Base-by-base conservation (phyloP, 2,113 vertebrate species). In the Sander vitreus region DNA sequence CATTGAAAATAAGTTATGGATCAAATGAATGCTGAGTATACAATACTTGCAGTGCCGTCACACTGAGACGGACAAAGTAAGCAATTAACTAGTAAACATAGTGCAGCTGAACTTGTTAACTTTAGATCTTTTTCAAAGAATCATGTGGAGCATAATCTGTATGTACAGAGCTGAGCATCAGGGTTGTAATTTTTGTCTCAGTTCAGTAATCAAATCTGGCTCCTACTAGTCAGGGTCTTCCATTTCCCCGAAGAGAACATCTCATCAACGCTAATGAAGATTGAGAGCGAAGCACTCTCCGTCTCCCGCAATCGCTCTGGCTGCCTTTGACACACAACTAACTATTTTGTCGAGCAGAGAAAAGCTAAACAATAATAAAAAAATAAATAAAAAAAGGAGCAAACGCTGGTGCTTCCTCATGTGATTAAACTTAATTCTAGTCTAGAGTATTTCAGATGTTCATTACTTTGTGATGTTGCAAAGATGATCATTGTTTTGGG, bases 321-420 rank as follows among this genome's bases (percentile, higher is more conserved):
- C 51, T 59, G n/a, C 79, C 60, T 89, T 89, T 91, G 80, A 86
- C 88, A 69, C 72, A 51, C 81, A 73, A 74, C 23, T 10, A 54
- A 11, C 54, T 19, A 76, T 72, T 73, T 16, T 2, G 58, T 78
- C 69, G 51, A 27, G 23, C 76, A 64, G 76, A 51, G 50, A 55
- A 27, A 27, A 43, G 39, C 39, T 11, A 43, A 50, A 67, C 54
- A 21, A 86, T 89, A 83, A 67, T 65, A 74, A 5, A 33, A 54
- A 69, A 21, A 86, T 89, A 83, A 67, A 62, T 71, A 5, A 33
- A 54, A 69, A 62, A 83, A 63, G 75, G 27, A 69, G 54, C 21
- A 23, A 73, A 76, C 54, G n/a, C 48, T 12, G 50, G 71, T 53
- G 27, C 72, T 80, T 80, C 45, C 65, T 68, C 23, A 25, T 80